Base-by-base conservation (phyloP, 2,888 invertebrate species). In the Caenorhabditis becei region DNA sequence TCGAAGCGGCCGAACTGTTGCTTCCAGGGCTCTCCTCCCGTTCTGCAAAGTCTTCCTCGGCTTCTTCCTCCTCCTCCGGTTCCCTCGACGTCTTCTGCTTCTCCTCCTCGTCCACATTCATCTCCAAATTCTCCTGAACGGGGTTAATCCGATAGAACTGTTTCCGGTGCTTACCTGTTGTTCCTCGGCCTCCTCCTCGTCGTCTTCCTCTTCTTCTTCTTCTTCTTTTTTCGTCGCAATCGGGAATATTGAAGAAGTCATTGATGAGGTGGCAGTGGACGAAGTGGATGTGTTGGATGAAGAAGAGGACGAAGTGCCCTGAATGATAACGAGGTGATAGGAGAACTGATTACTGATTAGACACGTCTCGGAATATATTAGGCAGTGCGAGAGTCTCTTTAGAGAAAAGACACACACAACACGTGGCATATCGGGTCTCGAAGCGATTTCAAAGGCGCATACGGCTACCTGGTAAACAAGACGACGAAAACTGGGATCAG, bases 31-130 rank as follows among this genome's bases (percentile, higher is more conserved):
- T 79, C 51, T 77, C 80, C 2, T 62, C 26, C 28, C 80, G 94
- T 94, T 62, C 94, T 75, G 93, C 93, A 24, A 93, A 92, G 67
- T 94, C 94, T 66, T 94, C 92, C 24, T 62, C 65, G 32, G n/a
- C 16, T 8, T 58, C 47, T 28, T 32, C 28, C 26, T 69, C 67
- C 14, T 77, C 80, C 10, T 75, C 66, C 18, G n/a, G n/a, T n/a
- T n/a, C n/a, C n/a, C n/a, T n/a, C n/a, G n/a, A n/a, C n/a, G n/a
- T n/a, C n/a, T n/a, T n/a, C n/a, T n/a, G n/a, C n/a, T 23, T 10
- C 4, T 23, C 26, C 37, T 49, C 69, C 8, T 54, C 62, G 32
- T 53, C 44, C 44, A 24, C 47, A 18, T 47, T 69, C 65, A 20
- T 28, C 53, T 44, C 28, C 28, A 62, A 67, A 18, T 56, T 67